Evolutionary conservation across 2,113 vertebrate species (phyloP).

Genomic region (Psittacus erithacus): DNA sequence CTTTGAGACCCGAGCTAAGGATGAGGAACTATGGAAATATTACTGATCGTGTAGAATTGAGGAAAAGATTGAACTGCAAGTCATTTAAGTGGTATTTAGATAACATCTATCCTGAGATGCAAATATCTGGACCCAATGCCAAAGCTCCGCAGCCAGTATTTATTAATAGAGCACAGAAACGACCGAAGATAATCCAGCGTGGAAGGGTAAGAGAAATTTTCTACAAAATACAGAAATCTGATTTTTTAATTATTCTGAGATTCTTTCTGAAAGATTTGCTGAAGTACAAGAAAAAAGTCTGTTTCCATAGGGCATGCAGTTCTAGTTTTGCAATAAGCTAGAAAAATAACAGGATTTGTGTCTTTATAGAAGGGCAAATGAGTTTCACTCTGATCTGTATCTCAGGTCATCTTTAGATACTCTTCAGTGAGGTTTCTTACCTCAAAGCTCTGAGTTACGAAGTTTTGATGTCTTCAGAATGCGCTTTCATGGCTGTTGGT

Average conservation of each 20-base stretch:
- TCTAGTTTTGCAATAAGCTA: neutral
- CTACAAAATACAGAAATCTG: neutral
- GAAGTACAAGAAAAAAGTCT: neutral
- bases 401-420: neutral
- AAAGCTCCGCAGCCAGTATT: constrained; percentile 86
- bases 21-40: constrained; percentile 87
- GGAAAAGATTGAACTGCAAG: constrained; percentile 85
- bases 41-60: constrained; percentile 84
- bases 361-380: neutral
- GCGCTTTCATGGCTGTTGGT: neutral
- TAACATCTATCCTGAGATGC: constrained; percentile 95
- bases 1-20: constrained; percentile 89
- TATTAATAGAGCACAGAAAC: constrained; percentile 84
- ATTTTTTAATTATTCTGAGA: neutral
- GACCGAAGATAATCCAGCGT: constrained; percentile 87
- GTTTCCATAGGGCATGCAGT: neutral
- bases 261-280: neutral
- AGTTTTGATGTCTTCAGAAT: neutral
- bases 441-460: neutral
- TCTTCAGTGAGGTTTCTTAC: neutral
- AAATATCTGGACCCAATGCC: constrained; percentile 81
- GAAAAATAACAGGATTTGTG: neutral
- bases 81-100: constrained; percentile 96
- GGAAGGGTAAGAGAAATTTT: constrained; percentile 84
- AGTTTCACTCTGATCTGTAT: neutral